Conservation (phyloP, 2,797 vertebrate species). For the Sphaeramia orbicularis region DNA sequence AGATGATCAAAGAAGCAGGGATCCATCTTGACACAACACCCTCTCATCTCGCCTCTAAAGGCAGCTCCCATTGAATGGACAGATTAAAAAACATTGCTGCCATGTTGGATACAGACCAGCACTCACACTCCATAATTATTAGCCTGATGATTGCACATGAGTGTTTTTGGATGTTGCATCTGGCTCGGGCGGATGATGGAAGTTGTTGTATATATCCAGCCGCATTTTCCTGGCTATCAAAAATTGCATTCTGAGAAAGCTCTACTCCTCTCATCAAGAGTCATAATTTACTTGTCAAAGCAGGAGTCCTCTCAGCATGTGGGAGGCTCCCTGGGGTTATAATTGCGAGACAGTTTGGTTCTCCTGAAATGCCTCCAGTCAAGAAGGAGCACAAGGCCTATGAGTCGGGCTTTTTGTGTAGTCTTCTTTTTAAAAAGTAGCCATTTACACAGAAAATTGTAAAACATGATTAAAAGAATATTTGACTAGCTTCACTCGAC, state of each 20-base stretch:
- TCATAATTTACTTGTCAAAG: constrained; percentile 87
- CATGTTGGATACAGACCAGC: constrained; percentile 74
- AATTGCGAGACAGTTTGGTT: constrained; percentile 79
- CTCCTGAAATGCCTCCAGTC: constrained; percentile 74
- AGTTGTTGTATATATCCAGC: constrained; percentile 77
- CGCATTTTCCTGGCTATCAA: constrained; percentile 77
- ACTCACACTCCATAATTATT: constrained; percentile 81
- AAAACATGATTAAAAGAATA: constrained; percentile 52
- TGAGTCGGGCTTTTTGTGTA: constrained; percentile 73
- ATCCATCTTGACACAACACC: constrained; percentile 73
- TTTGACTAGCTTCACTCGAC: constrained; percentile 66
- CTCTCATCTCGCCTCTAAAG: constrained; percentile 72
- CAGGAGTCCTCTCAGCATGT: constrained; percentile 75
- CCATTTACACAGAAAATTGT: constrained; percentile 72
- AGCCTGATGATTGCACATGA: constrained; percentile 78
- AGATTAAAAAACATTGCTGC: constrained; percentile 79
- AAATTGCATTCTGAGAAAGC: constrained; percentile 79
- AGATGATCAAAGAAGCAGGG: constrained; percentile 71
- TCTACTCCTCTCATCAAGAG: constrained; percentile 78
- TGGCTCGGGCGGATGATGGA: constrained; percentile 72
- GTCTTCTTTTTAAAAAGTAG: constrained; percentile 68
- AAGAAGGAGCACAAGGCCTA: constrained; percentile 65
- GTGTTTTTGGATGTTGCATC: constrained; percentile 77
- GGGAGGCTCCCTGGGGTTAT: constrained; percentile 75
- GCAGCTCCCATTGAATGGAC: constrained; percentile 68